Evolutionary conservation across 2,797 vertebrate genomes (phyloP).

Genomic region (Galaxias olidus): DNA sequence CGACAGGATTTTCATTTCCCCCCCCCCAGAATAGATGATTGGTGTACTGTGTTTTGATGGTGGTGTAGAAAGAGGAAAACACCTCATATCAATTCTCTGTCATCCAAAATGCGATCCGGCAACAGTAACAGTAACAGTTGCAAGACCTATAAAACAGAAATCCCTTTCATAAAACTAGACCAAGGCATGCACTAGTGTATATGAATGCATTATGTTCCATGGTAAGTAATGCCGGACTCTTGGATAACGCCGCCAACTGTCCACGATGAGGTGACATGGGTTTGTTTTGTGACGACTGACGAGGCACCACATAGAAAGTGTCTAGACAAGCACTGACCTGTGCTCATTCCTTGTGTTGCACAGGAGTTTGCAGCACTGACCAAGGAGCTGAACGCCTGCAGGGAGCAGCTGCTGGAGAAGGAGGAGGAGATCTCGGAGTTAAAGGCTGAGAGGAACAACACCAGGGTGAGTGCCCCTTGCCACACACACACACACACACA

Average conservation of each 20-base stretch:
- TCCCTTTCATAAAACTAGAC: no score
- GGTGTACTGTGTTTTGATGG: neutral
- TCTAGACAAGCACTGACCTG: constrained; percentile 39
- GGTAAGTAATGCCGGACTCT: no score
- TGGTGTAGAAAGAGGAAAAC: neutral
- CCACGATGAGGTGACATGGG: no score
- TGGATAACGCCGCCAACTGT: no score
- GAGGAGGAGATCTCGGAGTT: constrained; percentile 99
- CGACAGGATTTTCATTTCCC: constrained; percentile 2
- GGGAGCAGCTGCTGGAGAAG: constrained; percentile 97
- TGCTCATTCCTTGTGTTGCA: constrained; percentile 21
- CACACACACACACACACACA: neutral
- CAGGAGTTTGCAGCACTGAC: constrained; percentile 98
- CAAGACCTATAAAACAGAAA: no score
- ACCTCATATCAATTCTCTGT: neutral
- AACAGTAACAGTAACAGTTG: no score
- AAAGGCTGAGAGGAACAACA: constrained; percentile 99
- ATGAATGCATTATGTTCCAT: no score
- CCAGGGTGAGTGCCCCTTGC: constrained; percentile 84
- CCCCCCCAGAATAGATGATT: constrained; percentile 2
- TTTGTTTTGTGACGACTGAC: no score
- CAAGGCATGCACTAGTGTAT: no score
- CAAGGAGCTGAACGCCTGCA: constrained; percentile 96
- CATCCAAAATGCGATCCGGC: no score
- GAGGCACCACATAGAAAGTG: no score